phyloP scores from a whole-genome alignment of 2,797 vertebrate genomes.

The Artibeus jamaicensis region DNA sequence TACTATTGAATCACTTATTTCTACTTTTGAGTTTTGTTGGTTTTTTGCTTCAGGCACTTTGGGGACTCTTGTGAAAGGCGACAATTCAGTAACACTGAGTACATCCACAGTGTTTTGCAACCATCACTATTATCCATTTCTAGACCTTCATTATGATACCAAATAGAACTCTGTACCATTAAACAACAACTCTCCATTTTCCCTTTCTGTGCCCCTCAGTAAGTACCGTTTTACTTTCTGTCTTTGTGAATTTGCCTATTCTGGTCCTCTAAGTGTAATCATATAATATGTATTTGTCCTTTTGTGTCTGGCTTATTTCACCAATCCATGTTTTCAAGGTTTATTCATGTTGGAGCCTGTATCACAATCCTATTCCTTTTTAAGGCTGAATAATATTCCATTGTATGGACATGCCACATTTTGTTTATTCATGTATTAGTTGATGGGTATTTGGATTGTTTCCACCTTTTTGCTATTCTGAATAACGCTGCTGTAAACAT shows the following conservation, averaged over 20 bases:
- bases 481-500: background rate
- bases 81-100: background rate
- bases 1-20: background rate
- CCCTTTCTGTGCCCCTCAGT: background rate
- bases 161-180: background rate
- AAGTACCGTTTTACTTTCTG: background rate
- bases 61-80: background rate
- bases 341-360: background rate
- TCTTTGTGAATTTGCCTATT: background rate
- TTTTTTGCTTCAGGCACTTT: background rate
- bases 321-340: background rate
- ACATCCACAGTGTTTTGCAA: background rate
- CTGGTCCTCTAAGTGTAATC: background rate
- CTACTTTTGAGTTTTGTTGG: background rate
- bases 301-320: conserved; percentile 1
- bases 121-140: background rate
- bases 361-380: background rate
- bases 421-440: background rate
- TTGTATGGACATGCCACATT: background rate
- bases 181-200: background rate
- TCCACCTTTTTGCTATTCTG: background rate
- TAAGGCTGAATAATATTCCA: background rate
- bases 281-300: background rate
- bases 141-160: background rate
- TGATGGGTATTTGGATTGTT: background rate